phyloP scores from a whole-genome alignment of 1,140 invertebrate genomes.

The Drosophila nigromelanica region DNA sequence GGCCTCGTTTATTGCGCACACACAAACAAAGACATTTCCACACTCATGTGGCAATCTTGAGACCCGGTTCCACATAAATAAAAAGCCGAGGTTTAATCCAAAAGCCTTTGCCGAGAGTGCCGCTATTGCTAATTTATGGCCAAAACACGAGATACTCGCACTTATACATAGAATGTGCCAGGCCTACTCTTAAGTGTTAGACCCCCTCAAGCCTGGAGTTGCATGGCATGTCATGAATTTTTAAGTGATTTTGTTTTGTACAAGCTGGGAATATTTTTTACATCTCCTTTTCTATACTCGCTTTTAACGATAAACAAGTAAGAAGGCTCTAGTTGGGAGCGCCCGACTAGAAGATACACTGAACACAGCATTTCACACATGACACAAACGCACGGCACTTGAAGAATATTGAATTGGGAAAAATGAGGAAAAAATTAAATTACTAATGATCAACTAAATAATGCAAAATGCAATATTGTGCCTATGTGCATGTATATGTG shows the following conservation, averaged over 20 bases:
- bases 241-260: slow-evolving; percentile 61
- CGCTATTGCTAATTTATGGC: slow-evolving; percentile 73
- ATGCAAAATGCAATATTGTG: too few relatives aligned
- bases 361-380: slow-evolving; percentile 5
- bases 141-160: slow-evolving; percentile 43
- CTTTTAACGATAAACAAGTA: too few relatives aligned
- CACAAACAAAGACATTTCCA: slow-evolving; percentile 41
- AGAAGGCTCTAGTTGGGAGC: neutral
- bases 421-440: too few relatives aligned
- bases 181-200: slow-evolving; percentile 65
- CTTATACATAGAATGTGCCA: slow-evolving; percentile 43
- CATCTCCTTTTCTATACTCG: slow-evolving; percentile 33
- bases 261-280: slow-evolving; percentile 34
- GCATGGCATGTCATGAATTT: slow-evolving; percentile 69
- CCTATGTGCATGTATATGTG: too few relatives aligned
- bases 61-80: slow-evolving; percentile 60
- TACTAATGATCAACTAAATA: too few relatives aligned
- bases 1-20: slow-evolving; percentile 45
- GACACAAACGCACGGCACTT: slow-evolving; percentile 9
- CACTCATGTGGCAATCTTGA: slow-evolving; percentile 38
- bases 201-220: slow-evolving; percentile 40
- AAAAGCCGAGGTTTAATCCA: slow-evolving; percentile 49
- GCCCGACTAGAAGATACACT: neutral
- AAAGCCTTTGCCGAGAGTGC: slow-evolving; percentile 30
- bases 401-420: too few relatives aligned